Percentiles rank a stretch among this genome's conserved stretches.
Conservation (phyloP, 2,888 invertebrate genomes). For the Apodemia duryi region DNA sequence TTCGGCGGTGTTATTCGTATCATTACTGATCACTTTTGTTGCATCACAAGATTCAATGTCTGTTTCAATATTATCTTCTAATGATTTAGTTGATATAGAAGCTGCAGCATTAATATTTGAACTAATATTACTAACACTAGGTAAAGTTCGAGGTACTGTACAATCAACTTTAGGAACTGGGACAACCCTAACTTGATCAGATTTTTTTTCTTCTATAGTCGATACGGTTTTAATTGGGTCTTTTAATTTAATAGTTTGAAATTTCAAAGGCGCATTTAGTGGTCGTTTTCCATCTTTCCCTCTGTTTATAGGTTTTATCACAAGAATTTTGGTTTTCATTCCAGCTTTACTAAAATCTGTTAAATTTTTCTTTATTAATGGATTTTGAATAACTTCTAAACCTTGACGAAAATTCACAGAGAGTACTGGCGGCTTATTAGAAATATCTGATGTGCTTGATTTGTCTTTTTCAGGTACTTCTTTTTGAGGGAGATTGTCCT, state of each 20-base stretch:
- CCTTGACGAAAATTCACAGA: conserved; percentile 63
- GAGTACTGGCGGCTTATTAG: conserved; percentile 46
- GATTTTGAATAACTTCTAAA: conserved; percentile 65
- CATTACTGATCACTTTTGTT: not conserved
- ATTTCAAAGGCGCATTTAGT: conserved; percentile 53
- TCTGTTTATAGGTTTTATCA: conserved; percentile 67
- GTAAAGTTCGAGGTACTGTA: conserved; percentile 37
- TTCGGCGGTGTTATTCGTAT: conserved; percentile 12
- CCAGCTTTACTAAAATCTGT: conserved; percentile 64
- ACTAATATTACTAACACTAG: conserved; percentile 31
- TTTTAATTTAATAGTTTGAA: conserved; percentile 85
- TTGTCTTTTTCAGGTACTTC: conserved; percentile 22
- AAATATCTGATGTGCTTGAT: conserved; percentile 25
- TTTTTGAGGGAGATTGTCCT: conserved; percentile 2
- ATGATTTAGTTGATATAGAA: conserved; percentile 14
- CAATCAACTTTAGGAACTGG: conserved; percentile 65
- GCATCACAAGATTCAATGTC: not conserved
- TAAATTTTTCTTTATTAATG: conserved; percentile 64
- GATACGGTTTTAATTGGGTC: conserved; percentile 50
- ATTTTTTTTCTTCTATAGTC: conserved; percentile 46
- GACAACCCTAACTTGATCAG: conserved; percentile 63
- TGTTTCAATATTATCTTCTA: conserved; percentile 19
- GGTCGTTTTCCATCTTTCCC: conserved; percentile 51
- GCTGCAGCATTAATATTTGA: conserved; percentile 74
- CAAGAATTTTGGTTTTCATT: conserved; percentile 70